A percentile compares a stretch with the other conserved stretches of the same genome.
phyloP scores from a whole-genome alignment of 2,797 vertebrate species.

The Xenopus petersii region DNA sequence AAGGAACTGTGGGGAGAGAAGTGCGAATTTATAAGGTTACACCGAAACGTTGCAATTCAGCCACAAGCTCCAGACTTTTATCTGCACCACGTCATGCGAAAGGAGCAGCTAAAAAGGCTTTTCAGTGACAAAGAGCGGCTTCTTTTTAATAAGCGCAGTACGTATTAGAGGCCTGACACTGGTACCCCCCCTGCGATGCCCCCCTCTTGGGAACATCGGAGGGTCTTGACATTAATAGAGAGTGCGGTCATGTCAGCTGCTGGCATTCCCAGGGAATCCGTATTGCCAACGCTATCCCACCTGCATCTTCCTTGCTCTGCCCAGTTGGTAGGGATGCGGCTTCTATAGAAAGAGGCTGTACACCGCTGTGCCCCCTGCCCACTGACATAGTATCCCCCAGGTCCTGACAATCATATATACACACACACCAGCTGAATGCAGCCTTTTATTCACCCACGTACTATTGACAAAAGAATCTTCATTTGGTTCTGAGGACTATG shows the following conservation, averaged over 20 bases:
- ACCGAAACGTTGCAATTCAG: conserved; percentile 97
- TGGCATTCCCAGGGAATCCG: conserved; percentile 92
- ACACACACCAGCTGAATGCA: too few species aligned
- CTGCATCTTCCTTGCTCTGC: conserved; percentile 75
- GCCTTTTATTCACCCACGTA: too few species aligned
- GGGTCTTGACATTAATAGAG: conserved; percentile 57
- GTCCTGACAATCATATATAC: too few species aligned
- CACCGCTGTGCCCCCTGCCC: too few species aligned
- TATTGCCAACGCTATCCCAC: conserved; percentile 92
- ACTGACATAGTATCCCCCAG: too few species aligned
- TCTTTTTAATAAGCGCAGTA: conserved; percentile 39
- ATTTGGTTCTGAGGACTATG: too few species aligned
- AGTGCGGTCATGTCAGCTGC: conserved; percentile 89
- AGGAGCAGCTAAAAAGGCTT: conserved; percentile 68
- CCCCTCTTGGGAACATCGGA: conserved; percentile 52
- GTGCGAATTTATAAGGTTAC: conserved; percentile 98
- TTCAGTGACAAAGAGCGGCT: conserved; percentile 74
- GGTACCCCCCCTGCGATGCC: conserved; percentile 48
- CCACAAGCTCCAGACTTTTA: conserved; percentile 83
- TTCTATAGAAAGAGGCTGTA: background rate
- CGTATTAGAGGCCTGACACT: conserved; percentile 39
- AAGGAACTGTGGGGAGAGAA: conserved; percentile 87
- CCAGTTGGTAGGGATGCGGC: conserved; percentile 74
- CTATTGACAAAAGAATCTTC: too few species aligned
- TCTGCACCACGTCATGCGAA: conserved; percentile 85